phyloP scores from a whole-genome alignment of 64 coral and sea anemone species.

The Actinia equina region DNA sequence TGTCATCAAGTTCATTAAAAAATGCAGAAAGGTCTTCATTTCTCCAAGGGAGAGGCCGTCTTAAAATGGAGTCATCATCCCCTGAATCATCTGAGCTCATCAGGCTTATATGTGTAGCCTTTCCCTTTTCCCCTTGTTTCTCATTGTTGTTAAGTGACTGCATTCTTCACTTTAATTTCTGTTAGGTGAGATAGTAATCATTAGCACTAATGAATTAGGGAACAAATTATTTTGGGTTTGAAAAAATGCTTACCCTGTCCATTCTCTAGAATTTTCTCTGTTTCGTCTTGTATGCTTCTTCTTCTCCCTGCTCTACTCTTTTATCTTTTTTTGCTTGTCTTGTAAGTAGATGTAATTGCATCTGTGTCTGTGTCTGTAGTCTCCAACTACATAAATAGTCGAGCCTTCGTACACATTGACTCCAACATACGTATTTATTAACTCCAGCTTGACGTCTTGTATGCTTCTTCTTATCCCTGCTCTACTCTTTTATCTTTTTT shows the following conservation, averaged over 20 bases:
- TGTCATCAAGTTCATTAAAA: neutral
- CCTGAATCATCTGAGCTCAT: conserved; percentile 27
- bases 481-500: too few species aligned
- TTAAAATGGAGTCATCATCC: neutral
- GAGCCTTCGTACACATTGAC: too few species aligned
- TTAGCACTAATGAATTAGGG: neutral
- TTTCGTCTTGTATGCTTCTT: neutral
- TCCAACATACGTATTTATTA: too few species aligned
- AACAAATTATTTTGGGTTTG: neutral
- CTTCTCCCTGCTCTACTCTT: neutral
- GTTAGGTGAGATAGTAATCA: neutral
- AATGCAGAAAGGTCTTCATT: neutral
- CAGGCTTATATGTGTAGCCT: neutral
- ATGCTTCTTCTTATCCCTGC: too few species aligned
- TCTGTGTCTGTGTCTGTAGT: too few species aligned
- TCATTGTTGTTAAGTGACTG: neutral
- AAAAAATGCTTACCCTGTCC: neutral
- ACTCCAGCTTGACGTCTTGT: too few species aligned
- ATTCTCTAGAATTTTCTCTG: conserved; percentile 5
- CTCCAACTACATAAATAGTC: too few species aligned
- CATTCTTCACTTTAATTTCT: conserved; percentile 20
- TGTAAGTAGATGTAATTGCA: neutral
- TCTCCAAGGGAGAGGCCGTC: conserved; percentile 6
- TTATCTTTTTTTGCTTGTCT: neutral
- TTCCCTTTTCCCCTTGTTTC: neutral